Evolutionary conservation across 2,113 vertebrate species (phyloP), one percentile per base, ranked within the genome.

Genomic region (Carassius auratus): DNA sequence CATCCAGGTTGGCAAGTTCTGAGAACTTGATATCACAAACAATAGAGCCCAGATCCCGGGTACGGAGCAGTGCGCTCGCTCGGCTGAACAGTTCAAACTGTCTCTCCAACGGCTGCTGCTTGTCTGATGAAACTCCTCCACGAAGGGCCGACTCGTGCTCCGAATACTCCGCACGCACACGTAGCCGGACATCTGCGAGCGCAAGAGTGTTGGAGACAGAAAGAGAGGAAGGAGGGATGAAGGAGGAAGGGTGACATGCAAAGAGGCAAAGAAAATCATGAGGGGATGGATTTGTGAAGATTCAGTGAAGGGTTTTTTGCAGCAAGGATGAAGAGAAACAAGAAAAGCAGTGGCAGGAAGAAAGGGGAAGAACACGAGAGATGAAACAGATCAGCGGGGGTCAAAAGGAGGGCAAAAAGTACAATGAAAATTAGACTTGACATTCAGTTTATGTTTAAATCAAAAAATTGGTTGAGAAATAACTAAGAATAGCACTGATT

Each of bases 1-100:
- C 96, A 61, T 98, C 96, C 30, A 98, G 94, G 90, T 97, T 97
- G 52, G 95, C 95, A 88, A 97, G 92, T 89, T 97, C 97, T 0
- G 97, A 97, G 90, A 98, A 98, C 89, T 97, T 97, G 93, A 98
- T 98, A 92, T 97, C 96, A 3, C 97, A 98, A 81, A 97, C 94
- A 57, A 98, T 95, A 1, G 97, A 96, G 36, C 97, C 97, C 88
- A 98, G 93, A 92, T 97, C 96, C 38, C 96, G 92, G 12, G 96
- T 91, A 3, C 95, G 96, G 69, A 98, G 95, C 90, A 97, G 94
- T 0, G 94, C 92, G n/a, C 88, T 97, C 89, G 97, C 96, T 57
- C 95, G 96, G 81, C 95, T 95, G 85, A 98, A 98, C 87, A 97
- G 93, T 69, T 97, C 96, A 73, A 98, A 95, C 91, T 96, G 96